Conservation (phyloP, 2,888 invertebrate genomes). For the Calephelis perditalis region DNA sequence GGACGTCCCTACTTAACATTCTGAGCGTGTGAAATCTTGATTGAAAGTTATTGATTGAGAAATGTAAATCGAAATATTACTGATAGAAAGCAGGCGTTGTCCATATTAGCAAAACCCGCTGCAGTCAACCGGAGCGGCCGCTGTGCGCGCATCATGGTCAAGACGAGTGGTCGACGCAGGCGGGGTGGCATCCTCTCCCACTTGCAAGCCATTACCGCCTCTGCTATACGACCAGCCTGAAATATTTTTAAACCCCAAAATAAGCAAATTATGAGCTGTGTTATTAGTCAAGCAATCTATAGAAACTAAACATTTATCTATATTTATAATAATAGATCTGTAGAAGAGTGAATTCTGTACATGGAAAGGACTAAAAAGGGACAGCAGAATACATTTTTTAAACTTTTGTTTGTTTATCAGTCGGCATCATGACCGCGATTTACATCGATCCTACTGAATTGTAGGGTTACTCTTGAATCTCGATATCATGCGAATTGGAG, state of each 20-base stretch:
- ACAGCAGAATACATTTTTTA: no score
- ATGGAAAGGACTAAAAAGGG: no score
- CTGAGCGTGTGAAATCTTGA: neutral
- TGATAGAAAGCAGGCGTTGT: constrained; percentile 64
- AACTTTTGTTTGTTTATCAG: no score
- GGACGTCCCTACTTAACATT: neutral
- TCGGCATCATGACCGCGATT: no score
- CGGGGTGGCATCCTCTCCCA: constrained; percentile 59
- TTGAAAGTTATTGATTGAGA: neutral
- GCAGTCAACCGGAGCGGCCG: constrained; percentile 61
- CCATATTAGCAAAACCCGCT: constrained; percentile 66
- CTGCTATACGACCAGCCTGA: constrained; percentile 53
- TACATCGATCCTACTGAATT: no score
- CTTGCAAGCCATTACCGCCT: constrained; percentile 57
- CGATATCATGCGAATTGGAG: no score
- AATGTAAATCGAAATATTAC: constrained; percentile 34
- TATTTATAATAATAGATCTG: no score
- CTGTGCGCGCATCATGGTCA: constrained; percentile 66
- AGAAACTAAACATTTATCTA: no score
- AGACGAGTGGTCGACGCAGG: constrained; percentile 44
- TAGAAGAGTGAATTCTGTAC: no score
- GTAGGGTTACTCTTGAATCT: no score
- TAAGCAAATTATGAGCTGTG: no score
- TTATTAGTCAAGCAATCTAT: no score
- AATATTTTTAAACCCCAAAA: neutral